A percentile compares a stretch with the other conserved stretches of the same genome.
Evolutionary conservation across 2,888 invertebrate species (phyloP).

Genomic region (Priocnemis perturbator): DNA sequence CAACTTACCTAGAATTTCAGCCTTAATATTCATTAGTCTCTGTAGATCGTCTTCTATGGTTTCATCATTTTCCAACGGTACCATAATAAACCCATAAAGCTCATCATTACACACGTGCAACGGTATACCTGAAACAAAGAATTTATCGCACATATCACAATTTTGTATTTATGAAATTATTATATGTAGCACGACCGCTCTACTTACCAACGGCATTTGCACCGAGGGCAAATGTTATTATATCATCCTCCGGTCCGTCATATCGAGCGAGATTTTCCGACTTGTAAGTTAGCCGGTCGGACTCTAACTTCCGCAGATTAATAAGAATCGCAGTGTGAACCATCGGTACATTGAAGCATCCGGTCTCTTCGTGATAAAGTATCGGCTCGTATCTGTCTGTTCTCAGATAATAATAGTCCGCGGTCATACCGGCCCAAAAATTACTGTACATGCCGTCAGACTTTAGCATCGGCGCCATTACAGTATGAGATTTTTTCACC

Average conservation of each 20-base stretch:
- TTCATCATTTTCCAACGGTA: conserved; percentile 86
- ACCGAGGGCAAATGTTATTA: conserved; percentile 92
- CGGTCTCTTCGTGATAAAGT: conserved; percentile 81
- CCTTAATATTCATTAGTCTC: conserved; percentile 85
- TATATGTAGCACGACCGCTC: neutral
- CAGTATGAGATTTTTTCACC: conserved; percentile 79
- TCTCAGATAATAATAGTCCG: conserved; percentile 88
- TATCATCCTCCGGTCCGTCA: conserved; percentile 91
- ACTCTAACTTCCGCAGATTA: conserved; percentile 79
- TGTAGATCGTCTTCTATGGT: conserved; percentile 81
- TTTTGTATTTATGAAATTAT: neutral
- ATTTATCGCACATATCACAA: too few relatives aligned
- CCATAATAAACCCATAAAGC: conserved; percentile 87
- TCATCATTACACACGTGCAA: conserved; percentile 89
- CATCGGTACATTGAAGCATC: conserved; percentile 93
- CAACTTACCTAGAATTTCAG: conserved; percentile 83
- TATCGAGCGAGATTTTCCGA: conserved; percentile 80
- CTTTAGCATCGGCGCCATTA: conserved; percentile 90
- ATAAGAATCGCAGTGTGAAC: conserved; percentile 92
- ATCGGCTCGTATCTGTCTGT: conserved; percentile 91
- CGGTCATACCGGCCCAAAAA: conserved; percentile 96
- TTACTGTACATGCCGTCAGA: conserved; percentile 94
- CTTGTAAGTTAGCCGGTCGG: conserved; percentile 85
- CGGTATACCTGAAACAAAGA: conserved; percentile 75
- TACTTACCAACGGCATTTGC: conserved; percentile 81